Evolutionary conservation across 2,113 vertebrate genomes (phyloP), one percentile per base, ranked within the genome.

Genomic region (Centropus unirufus): DNA sequence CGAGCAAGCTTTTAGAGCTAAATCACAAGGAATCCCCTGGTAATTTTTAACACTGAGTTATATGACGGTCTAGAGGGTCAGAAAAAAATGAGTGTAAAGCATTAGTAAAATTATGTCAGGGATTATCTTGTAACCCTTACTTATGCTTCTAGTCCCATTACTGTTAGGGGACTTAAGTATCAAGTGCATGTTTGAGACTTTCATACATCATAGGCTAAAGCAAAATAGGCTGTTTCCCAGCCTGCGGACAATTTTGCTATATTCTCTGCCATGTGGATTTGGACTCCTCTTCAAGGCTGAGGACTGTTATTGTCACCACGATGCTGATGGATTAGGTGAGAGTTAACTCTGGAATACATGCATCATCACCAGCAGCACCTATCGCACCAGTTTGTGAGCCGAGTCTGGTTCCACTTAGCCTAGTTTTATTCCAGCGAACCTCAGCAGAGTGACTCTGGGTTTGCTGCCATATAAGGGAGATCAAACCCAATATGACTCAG

Each of bases 401-500:
- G 6, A 34, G 92, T 86, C 55, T 61, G 63, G 61, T 90, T 44
- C 34, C 29, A 42, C 39, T 80, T 85, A 55, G 39, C 59, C 79
- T 80, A 70, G 30, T 86, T 96, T 93, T 78, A 72, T 81, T 52
- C 61, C 32, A 81, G 8, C 29, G 52, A 92, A 72, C 76, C 90
- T 83, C 83, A 75, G 63, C 22, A 74, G 47, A 92, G 72, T 86
- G 83, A 88, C 79, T 95, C 52, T 63, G 83, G 32, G 67, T 92
- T 90, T 92, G 87, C 90, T 97, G 92, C 94, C 72, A 29, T 77
- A 39, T 86, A 83, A 91, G 68, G 82, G 85, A 96, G 90, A 93
- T 93, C 1, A 4, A 93, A 90, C 64, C 83, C 40, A 81, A 54
- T 54, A 67, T 97, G 95, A 97, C 85, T 96, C 95, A 96, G 93